These are phyloP conservation scores for Vidua macroura DNA, from an alignment of 2,113 vertebrate genomes.

Conservation along the genomic window DNA sequence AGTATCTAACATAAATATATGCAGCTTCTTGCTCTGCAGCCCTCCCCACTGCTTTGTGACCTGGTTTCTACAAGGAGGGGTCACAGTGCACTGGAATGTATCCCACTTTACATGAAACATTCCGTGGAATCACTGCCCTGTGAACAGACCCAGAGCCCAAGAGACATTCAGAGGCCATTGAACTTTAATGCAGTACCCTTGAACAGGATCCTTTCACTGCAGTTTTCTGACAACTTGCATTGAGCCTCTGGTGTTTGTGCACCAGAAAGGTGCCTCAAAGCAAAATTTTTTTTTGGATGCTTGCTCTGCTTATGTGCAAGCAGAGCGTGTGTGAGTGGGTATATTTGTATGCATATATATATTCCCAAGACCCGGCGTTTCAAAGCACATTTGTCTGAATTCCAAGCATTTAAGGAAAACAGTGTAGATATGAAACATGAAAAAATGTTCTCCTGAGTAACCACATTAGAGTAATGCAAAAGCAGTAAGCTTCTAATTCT, in stretches of 20 bases:
- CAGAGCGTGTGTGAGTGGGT: accelerated
- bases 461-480: not conserved
- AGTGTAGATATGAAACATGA: not conserved
- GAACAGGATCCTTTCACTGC: not conserved
- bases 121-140: not conserved
- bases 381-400: not conserved
- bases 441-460: not conserved
- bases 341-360: not conserved
- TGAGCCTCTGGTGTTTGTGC: not conserved
- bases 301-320: not conserved
- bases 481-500: not conserved
- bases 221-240: not conserved
- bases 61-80: not conserved
- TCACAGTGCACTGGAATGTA: not conserved
- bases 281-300: not conserved
- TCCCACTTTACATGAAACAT: not conserved
- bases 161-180: not conserved
- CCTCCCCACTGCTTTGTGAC: not conserved
- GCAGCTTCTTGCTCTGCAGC: not conserved
- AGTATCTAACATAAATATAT: accelerated
- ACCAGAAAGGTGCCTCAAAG: not conserved
- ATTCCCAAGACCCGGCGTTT: accelerated
- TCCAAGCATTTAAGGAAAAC: not conserved
- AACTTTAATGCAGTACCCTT: too few relatives aligned
- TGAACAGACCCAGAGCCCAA: not conserved